Conservation (phyloP, 2,888 invertebrate species). For the Lacanobia oleracea region DNA sequence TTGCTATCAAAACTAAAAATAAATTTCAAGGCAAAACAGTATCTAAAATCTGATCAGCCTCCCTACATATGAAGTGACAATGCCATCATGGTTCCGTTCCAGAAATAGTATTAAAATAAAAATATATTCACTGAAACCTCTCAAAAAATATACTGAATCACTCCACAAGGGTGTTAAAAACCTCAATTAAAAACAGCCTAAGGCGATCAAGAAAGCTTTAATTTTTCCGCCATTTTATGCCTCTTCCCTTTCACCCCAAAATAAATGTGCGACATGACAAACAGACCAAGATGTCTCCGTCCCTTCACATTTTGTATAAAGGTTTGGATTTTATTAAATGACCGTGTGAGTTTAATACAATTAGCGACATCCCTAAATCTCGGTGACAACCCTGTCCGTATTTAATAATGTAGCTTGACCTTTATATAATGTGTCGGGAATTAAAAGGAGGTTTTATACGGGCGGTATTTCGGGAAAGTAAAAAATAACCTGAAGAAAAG, state of each 20-base stretch:
- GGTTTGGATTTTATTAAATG: slow-evolving; percentile 49
- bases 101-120: background rate
- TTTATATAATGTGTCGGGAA: slow-evolving; percentile 38
- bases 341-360: slow-evolving; percentile 45
- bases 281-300: slow-evolving; percentile 31
- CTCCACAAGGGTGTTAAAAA: slow-evolving; percentile 26
- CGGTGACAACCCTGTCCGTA: slow-evolving; percentile 41
- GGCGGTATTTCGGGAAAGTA: background rate
- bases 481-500: background rate
- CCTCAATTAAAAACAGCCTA: slow-evolving; percentile 56
- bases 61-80: too few relatives aligned
- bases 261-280: slow-evolving; percentile 37
- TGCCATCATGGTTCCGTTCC: too few relatives aligned
- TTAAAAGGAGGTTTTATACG: slow-evolving; percentile 37
- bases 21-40: too few relatives aligned
- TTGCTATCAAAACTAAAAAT: too few relatives aligned
- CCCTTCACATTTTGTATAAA: slow-evolving; percentile 35
- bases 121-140: background rate
- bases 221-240: slow-evolving; percentile 25
- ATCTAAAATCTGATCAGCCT: too few relatives aligned
- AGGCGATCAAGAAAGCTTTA: slow-evolving; percentile 31
- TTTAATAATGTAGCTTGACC: slow-evolving; percentile 62
- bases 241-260: slow-evolving; percentile 22
- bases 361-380: slow-evolving; percentile 49
- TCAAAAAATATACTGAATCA: slow-evolving; percentile 6